These are phyloP conservation scores for Brachionus sp. DNA, from an alignment of 1,140 invertebrate genomes.

Conservation along the genomic window DNA sequence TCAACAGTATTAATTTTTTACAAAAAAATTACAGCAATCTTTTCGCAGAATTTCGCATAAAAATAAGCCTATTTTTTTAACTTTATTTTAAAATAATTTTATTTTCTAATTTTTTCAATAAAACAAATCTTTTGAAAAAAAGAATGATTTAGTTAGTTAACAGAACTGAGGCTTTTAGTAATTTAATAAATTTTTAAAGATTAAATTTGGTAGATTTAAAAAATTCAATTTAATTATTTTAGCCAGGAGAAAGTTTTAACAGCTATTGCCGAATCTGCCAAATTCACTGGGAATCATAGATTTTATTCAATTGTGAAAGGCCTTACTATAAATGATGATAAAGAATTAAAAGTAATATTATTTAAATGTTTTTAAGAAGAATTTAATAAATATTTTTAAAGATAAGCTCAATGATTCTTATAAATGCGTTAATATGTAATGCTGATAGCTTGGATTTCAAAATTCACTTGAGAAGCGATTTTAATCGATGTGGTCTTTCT, in stretches of 20 bases:
- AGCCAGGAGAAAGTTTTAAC: conserved; percentile 43
- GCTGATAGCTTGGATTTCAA: conserved; percentile 73
- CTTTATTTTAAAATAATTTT: too few species aligned
- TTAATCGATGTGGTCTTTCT: conserved; percentile 83
- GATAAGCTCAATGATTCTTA: conserved; percentile 41
- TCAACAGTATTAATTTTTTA: too few species aligned
- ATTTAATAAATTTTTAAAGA: too few species aligned
- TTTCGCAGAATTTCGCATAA: too few species aligned
- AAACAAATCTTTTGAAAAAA: too few species aligned
- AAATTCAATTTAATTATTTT: background rate
- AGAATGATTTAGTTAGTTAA: too few species aligned
- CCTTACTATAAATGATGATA: conserved; percentile 23
- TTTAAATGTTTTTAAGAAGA: background rate
- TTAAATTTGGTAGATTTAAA: too few species aligned
- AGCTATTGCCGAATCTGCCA: conserved; percentile 28
- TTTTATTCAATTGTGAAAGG: conserved; percentile 45
- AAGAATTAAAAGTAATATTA: conserved; percentile 40
- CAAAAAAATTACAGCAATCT: too few species aligned
- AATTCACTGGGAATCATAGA: conserved; percentile 40
- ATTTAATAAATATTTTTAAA: background rate
- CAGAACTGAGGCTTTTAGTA: too few species aligned
- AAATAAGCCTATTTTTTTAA: too few species aligned
- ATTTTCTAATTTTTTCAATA: too few species aligned
- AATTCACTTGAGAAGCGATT: conserved; percentile 87
- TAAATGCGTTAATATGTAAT: conserved; percentile 42